Evolutionary conservation across 2,113 vertebrate genomes (phyloP).

Genomic region (Equus quagga): DNA sequence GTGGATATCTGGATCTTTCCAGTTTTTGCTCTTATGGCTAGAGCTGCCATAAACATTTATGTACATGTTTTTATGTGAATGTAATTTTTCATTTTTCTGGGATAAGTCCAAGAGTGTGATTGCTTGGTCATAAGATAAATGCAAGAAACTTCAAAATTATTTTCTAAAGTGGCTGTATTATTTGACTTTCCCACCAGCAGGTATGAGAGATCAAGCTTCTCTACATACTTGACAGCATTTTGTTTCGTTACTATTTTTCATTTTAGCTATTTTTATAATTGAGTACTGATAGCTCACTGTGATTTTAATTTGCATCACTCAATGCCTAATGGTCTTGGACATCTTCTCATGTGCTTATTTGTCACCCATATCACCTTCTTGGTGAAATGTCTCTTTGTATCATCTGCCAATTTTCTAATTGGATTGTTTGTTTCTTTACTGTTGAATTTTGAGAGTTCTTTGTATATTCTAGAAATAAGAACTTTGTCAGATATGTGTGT

Average conservation of each 20-base stretch:
- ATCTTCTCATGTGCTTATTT: background rate
- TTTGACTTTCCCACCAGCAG: background rate
- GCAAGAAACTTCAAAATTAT: background rate
- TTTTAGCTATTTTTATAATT: background rate
- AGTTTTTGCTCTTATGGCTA: background rate
- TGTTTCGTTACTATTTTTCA: background rate
- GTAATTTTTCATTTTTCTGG: slow-evolving; percentile 32
- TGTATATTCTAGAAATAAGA: background rate
- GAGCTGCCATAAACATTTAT: background rate
- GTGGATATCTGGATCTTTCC: background rate
- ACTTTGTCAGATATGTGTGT: background rate
- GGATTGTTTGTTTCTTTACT: background rate
- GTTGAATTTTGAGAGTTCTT: background rate
- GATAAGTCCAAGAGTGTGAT: background rate
- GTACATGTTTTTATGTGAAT: background rate
- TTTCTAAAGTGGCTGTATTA: background rate
- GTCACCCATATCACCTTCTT: background rate
- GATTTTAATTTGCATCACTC: background rate
- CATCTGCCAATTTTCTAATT: background rate
- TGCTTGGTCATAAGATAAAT: background rate
- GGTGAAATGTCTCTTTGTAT: background rate
- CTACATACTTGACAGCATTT: background rate
- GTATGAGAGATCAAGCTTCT: background rate
- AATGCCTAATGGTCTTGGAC: too few relatives aligned
- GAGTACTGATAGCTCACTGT: background rate